Base-by-base conservation (phyloP, 2,797 vertebrate species). In the Dromococcyx pavoninus region DNA sequence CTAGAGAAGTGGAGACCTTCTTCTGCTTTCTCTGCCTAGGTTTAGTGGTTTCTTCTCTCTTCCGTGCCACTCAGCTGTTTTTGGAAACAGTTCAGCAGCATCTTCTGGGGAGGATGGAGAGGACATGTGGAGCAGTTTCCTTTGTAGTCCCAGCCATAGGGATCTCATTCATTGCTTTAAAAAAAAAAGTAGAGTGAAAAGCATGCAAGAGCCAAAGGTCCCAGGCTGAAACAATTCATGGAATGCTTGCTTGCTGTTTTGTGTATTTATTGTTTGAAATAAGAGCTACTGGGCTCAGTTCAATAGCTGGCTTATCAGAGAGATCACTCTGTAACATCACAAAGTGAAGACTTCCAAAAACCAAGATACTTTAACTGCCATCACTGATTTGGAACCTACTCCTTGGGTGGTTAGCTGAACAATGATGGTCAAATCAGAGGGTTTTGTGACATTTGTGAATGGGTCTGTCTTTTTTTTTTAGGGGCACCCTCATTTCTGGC, bases 231-330 rank as follows among this genome's bases (percentile, higher is more conserved):
- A 71, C 3, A 10, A 87, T 67, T 70, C 21, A 79, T 87, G 27
- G 71, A 95, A 64, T 64, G 43, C 94, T 96, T 94, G 22, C 60
- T 78, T 88, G 62, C 48, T 84, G 54, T 28, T 76, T 81, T 93
- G 11, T 85, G 10, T 79, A 35, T 88, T 82, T 93, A 60, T 91
- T 91, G 46, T 86, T 85, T 91, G 74, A 95, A 94, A 51, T 82
- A 88, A 87, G 56, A 93, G 51, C 32, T 75, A 64, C 12, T 79
- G 15, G 67, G 44, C 62, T 89, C 70, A 60, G 60, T 76, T 89
- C 67, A 76, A 60, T 60, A 79, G 25, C 65, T 60, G 71, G 18
- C 53, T 79, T 92, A 79, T 66, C 73, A 73, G 70, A 65, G 41
- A 1, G 0, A 62, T 84, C 87, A 73, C 50, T 87, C 39, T 89